Evolutionary conservation across 2,797 vertebrate species (phyloP).

Genomic region (Spinibarbus caldwelli): DNA sequence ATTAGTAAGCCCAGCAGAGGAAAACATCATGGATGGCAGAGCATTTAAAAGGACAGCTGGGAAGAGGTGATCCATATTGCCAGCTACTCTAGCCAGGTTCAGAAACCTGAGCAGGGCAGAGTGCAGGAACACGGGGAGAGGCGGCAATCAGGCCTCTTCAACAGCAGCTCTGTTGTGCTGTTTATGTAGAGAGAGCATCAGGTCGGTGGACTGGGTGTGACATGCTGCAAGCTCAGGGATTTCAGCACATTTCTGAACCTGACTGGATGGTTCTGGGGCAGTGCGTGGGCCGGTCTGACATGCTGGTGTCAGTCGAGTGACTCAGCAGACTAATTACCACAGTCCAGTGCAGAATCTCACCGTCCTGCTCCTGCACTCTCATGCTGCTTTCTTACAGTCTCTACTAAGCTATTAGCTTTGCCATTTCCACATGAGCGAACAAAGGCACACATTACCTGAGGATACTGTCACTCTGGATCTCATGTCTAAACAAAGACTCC

Average conservation of each 20-base stretch:
- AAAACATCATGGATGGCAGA: constrained; percentile 25
- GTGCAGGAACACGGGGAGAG: neutral
- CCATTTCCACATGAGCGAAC: constrained; percentile 54
- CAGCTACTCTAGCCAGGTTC: constrained; percentile 16
- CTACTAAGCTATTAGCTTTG: constrained; percentile 67
- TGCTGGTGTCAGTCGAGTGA: constrained; percentile 67
- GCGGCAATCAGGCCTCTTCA: neutral
- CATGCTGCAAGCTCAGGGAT: constrained; percentile 51
- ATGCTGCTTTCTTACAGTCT: constrained; percentile 58
- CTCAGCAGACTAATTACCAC: constrained; percentile 76
- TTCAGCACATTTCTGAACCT: constrained; percentile 41
- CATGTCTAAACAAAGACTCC: constrained; percentile 13
- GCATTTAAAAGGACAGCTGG: constrained; percentile 29
- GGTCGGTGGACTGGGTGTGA: constrained; percentile 20
- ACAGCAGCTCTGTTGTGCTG: neutral
- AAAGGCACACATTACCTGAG: constrained; percentile 33
- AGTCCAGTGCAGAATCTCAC: constrained; percentile 64
- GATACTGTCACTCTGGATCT: constrained; percentile 33
- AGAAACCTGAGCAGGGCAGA: constrained; percentile 45
- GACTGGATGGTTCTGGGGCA: constrained; percentile 40
- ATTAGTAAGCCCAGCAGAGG: neutral
- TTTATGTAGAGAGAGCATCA: constrained; percentile 3
- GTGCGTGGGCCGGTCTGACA: constrained; percentile 65
- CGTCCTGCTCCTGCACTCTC: constrained; percentile 55
- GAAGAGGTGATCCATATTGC: constrained; percentile 20